Base-by-base conservation (phyloP, 2,797 vertebrate species). In the Fundulus diaphanus region DNA sequence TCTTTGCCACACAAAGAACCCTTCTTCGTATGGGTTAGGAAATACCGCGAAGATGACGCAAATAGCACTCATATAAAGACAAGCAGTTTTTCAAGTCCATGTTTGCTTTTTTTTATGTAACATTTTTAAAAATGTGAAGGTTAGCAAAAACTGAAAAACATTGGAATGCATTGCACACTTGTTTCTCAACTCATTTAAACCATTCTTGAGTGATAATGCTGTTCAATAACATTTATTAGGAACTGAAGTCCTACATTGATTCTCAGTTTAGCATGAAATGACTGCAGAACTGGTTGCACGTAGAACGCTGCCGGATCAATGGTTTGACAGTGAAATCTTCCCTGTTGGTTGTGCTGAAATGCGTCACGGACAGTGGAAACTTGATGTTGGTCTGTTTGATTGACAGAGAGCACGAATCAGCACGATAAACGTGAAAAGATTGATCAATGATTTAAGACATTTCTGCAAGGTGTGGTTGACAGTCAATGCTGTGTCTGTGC, bases 341-440 rank as follows among this genome's bases (percentile, higher is more conserved):
- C 7, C 15, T 73, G 51, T 76, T 15, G 73, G 68, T 82, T 82
- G 59, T 88, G 68, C 75, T 77, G 74, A 63, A 79, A 20, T 54
- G 6, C 35, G 31, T 68, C 24, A 72, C n/a, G 12, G 18, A 31
- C 71, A 79, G 22, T 2, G 81, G 81, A 61, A 86, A 77, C 22
- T 5, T 69, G 54, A 85, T 8, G 70, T 74, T 54, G 57, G 59
- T 87, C 82, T 88, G 40, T 81, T 74, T 68, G 8, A 56, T 76
- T 18, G 72, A 68, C 31, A 82, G 44, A 75, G 31, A 74, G 7
- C 48, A 54, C 68, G 35, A 78, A 56, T 74, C 31, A 42, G 24
- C 46, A 13, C 73, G 7, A 16, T 57, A 48, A 48, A 13, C 15
- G 15, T 48, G 15, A 48, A 20, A 35, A 63, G 9, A 24, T 37